phyloP scores from a whole-genome alignment of 2,797 vertebrate genomes.

The Naso thynnoides region DNA sequence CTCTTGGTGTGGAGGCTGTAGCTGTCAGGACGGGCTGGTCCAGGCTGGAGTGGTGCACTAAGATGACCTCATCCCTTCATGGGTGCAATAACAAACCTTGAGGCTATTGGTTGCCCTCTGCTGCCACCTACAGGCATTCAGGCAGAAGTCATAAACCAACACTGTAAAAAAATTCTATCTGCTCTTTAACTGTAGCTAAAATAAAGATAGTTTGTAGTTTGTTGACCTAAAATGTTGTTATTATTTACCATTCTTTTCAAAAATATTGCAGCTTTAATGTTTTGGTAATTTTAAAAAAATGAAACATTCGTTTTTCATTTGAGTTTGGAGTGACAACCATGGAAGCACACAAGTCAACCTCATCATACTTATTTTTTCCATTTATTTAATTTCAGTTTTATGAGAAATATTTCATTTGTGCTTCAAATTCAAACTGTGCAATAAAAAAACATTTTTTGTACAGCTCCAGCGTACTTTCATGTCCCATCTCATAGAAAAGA shows the following conservation, averaged over 20 bases:
- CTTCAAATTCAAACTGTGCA: too few species aligned
- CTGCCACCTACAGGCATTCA: conserved; percentile 74
- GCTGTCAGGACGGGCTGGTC: conserved; percentile 51
- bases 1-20: conserved; percentile 32
- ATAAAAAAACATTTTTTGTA: too few species aligned
- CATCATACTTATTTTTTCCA: neutral
- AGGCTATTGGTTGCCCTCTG: conserved; percentile 58
- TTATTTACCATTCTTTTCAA: neutral
- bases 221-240: neutral
- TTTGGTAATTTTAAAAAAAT: neutral
- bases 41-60: conserved; percentile 70
- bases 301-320: neutral
- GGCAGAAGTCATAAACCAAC: conserved; percentile 2
- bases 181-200: neutral
- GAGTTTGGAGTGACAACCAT: neutral
- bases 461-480: neutral
- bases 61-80: conserved; percentile 77
- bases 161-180: neutral
- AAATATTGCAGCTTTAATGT: neutral
- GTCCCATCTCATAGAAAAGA: neutral
- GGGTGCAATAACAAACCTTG: conserved; percentile 60
- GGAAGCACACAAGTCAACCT: neutral
- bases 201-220: neutral
- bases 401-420: too few species aligned
- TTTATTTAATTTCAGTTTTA: too few species aligned